Evolutionary conservation across 2,113 vertebrate species (phyloP), one percentile per base, ranked within the genome.

Genomic region (Stigmatopora argus): DNA sequence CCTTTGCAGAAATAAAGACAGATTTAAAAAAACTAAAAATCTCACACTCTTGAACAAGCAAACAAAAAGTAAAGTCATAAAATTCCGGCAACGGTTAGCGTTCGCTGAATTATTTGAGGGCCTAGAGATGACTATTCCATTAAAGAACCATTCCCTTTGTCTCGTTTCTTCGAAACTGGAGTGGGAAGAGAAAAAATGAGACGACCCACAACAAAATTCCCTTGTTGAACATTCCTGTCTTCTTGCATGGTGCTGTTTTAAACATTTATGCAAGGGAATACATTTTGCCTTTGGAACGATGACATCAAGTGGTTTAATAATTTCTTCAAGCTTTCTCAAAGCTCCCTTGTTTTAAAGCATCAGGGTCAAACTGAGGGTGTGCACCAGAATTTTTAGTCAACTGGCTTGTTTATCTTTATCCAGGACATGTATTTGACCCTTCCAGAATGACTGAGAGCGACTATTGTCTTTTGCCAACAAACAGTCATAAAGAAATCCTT

Each of bases 1-100:
- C 82, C 96, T 99, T 86, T 9, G 74, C 61, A 83, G 3, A 67
- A 41, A 75, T 3, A 82, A 46, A 59, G 51, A 67, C 44, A n/a
- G 34, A 23, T 41, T 45, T 7, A 12, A 21, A 49, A 48, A 62
- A 64, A 51, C 31, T 47, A 34, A 13, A 21, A 21, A 15, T 48
- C 46, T 17, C 46, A 13, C 23, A 31, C 1, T 15, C 23, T 31
- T 56, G 14, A 6, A 31, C 53, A 2, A 15, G 23, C 5, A 10
- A 41, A 69, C 55, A 64, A 46, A 77, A 61, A 64, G 12, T 45
- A 41, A 9, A 51, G 66, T 65, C 74, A 66, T 75, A 67, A 61
- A 46, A 31, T 62, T 31, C 47, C 52, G 51, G 61, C 5, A 66
- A 48, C 12, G 1, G 10, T 23, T 70, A 70, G 61, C 69, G 55